Base-by-base conservation (phyloP, 2,888 invertebrate species). In the Pristionchus japonicus region DNA sequence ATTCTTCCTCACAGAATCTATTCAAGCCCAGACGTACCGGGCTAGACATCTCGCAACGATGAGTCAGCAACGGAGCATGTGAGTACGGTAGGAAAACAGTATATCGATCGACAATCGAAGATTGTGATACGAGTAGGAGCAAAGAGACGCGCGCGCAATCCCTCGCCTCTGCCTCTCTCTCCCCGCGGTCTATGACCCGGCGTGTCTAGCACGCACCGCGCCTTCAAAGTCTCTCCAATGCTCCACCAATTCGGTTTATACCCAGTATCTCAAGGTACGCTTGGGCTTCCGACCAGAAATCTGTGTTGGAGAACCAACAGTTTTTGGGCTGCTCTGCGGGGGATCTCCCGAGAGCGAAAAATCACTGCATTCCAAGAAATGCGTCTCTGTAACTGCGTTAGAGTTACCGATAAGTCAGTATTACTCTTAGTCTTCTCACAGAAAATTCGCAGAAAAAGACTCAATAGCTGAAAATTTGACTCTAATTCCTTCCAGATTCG, bases 1-100 rank as follows among this genome's bases (percentile, higher is more conserved):
- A 17, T 92, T 90, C 86, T 92, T 86, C 77, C 52, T 89, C n/a
- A 70, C 89, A 20, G 92, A 92, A 82, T 87, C 87, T 7, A 49
- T 87, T 11, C 80, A 87, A 43, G 87, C 87, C 13, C 49, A 57
- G 47, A 37, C 49, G 1, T 52, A 57, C 17, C 87, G 87, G 11
- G 17, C 80, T 11, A 31, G 80, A 6, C 47, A 87, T 34, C 31
- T 70, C 15, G 74, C 74, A 0, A 31, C 3, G 20, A 67, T 86
- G 86, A 61, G 61, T 7, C 27, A 27, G 9, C 70, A 86, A 37
- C 15, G 86, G 47, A 67, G 37, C 3, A n/a, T 17, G 86, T 86
- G 34, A 74, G 86, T n/a, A 4, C n/a, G n/a, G n/a, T n/a, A n/a
- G 7, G 17, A 37, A 9, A 1, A 17, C 17, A 83, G 49, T 34